Evolutionary conservation across 1,140 invertebrate genomes (phyloP), one percentile per base, ranked within the genome.

Genomic region (Ceratina calcarata): DNA sequence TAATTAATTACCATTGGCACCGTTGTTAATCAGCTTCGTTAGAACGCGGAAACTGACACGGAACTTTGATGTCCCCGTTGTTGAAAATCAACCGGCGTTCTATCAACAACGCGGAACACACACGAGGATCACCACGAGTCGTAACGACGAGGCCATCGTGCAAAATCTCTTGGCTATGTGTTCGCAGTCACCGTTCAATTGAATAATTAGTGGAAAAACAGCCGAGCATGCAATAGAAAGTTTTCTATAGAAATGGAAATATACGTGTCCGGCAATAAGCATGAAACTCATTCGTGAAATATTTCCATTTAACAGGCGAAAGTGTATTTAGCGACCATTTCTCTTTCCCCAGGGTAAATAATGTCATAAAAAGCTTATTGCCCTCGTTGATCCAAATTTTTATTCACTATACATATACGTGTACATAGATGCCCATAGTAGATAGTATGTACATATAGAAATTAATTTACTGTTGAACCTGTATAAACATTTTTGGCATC

Each of bases 21-120:
- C 64, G 80, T 71, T 78, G 64, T 69, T 76, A 64, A 71, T 67
- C 82, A 73, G 77, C 70, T 83, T 84, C 82, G 82, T 84, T 84
- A 83, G 81, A 84, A 83, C 81, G 68, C 53, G 53, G 73, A 68
- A 76, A 76, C 62, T 76, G 65, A 68, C 55, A 58, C 51, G 73
- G 53, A 58, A 76, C 73, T 67, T 68, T 49, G 73, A 76, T 57
- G 64, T 53, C 20, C 73, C 22, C 53, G 62, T 76, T 76, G 64
- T 57, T 75, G 51, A 24, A 75, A 75, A 67, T 75, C 73, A 62
- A 57, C 32, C 49, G 32, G 32, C 6, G 16, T 8, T 49, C 61
- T 45, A 22, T 74, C 62, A 66, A 57, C 62, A 45, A 0, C 32
- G 12, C 32, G 6, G 45, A 32, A 16, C 27, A 7, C 20, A 15